A percentile compares a stretch with the other conserved stretches of the same genome.
phyloP scores from a whole-genome alignment of 1,140 invertebrate genomes.

The Cotesia chilonis region DNA sequence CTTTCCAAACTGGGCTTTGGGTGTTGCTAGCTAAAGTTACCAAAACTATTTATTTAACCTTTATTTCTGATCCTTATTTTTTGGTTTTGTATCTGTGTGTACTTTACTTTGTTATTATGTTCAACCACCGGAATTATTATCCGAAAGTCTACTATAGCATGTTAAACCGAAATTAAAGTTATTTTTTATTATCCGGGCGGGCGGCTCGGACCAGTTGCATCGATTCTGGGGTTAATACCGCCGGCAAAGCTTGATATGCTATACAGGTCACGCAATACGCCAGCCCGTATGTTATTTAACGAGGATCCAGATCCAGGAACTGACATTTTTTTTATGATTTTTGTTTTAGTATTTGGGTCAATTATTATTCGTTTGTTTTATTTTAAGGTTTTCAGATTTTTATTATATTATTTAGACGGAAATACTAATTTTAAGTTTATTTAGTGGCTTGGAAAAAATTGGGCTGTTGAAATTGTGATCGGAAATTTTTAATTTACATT shows the following conservation, averaged over 20 bases:
- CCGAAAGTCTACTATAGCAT: constrained; percentile 18
- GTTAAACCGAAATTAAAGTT: constrained; percentile 24
- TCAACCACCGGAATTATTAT: not conserved
- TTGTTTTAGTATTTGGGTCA: not conserved
- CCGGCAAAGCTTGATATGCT: constrained; percentile 15
- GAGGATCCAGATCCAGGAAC: no score
- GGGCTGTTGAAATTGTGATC: no score
- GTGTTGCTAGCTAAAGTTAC: no score
- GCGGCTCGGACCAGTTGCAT: constrained; percentile 10
- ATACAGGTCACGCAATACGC: constrained; percentile 30
- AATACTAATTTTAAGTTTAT: not conserved
- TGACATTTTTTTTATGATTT: not conserved
- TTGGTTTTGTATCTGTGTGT: no score
- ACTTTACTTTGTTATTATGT: not conserved
- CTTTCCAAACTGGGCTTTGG: no score
- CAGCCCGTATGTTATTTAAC: not conserved
- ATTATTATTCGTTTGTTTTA: not conserved
- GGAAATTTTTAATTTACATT: no score
- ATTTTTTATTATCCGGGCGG: not conserved
- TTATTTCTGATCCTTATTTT: no score
- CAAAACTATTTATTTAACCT: not conserved
- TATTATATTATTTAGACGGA: not conserved
- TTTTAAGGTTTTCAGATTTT: not conserved
- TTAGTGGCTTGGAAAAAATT: not conserved
- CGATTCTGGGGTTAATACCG: constrained; percentile 21